Percentiles rank a stretch among this genome's conserved stretches.
Conservation (phyloP, 2,113 vertebrate species). For the Odocoileus virginianus region DNA sequence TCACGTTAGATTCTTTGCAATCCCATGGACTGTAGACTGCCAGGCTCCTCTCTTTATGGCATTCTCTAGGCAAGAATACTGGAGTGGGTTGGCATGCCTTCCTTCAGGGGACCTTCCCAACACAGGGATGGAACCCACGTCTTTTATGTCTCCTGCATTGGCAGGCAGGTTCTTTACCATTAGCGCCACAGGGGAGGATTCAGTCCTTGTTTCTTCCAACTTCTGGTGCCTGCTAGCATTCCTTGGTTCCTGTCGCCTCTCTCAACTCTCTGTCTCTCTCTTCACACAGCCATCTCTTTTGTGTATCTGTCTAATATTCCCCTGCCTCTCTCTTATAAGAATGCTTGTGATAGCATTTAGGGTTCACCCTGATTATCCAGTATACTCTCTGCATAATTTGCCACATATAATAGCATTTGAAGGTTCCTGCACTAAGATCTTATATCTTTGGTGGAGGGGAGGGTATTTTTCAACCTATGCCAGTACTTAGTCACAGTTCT, state of each 20-base stretch:
- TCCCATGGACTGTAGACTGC: background rate
- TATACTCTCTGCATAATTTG: background rate
- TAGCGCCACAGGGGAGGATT: rapidly evolving
- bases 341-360: background rate
- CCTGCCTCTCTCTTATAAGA: background rate
- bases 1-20: background rate
- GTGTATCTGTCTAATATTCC: background rate
- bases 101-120: background rate
- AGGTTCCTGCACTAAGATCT: background rate
- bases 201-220: background rate
- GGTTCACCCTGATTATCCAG: background rate
- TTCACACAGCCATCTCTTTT: background rate
- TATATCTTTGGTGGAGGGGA: background rate
- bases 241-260: background rate
- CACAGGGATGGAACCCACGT: background rate
- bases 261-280: background rate
- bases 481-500: background rate
- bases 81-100: background rate
- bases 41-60: background rate
- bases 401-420: background rate
- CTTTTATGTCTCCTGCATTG: background rate
- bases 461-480: background rate
- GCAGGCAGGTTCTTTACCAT: background rate
- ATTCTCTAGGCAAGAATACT: background rate
- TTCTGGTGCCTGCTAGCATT: background rate